phyloP scores from a whole-genome alignment of 2,113 vertebrate species.

The Grallaria varia region DNA sequence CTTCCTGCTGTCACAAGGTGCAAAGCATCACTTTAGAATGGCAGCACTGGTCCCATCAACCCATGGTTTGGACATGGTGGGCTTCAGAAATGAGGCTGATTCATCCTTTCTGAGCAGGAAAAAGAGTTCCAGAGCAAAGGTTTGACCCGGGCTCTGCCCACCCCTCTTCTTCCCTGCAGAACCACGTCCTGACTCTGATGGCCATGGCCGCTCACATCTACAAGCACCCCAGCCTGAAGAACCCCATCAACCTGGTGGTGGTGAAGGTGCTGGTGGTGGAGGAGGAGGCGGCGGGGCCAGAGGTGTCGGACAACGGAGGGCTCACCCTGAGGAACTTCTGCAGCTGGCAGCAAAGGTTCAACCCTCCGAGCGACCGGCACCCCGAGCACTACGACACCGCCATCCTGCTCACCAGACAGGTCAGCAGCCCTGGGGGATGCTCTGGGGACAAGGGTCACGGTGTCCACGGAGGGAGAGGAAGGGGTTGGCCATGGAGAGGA shows the following conservation, averaged over 20 bases:
- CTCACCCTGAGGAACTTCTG: slow-evolving; percentile 93
- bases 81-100: neutral
- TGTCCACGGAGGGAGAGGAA: too few species aligned
- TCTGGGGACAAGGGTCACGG: fast-evolving
- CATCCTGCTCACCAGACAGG: slow-evolving; percentile 93
- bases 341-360: slow-evolving; percentile 90
- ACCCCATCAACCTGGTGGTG: slow-evolving; percentile 87
- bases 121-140: fast-evolving
- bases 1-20: neutral
- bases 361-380: slow-evolving; percentile 85
- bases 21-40: neutral
- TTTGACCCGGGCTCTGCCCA: neutral
- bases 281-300: slow-evolving; percentile 78
- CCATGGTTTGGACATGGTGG: fast-evolving
- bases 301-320: slow-evolving; percentile 86
- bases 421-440: slow-evolving; percentile 14
- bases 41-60: neutral
- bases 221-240: slow-evolving; percentile 93
- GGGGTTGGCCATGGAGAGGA: too few species aligned
- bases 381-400: slow-evolving; percentile 93
- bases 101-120: neutral
- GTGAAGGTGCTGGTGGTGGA: slow-evolving; percentile 91
- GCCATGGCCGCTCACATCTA: slow-evolving; percentile 88
- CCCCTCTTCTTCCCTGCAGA: slow-evolving; percentile 65
- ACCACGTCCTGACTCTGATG: slow-evolving; percentile 90